phyloP scores from a whole-genome alignment of 2,113 vertebrate genomes.

The Arothron firmamentum region DNA sequence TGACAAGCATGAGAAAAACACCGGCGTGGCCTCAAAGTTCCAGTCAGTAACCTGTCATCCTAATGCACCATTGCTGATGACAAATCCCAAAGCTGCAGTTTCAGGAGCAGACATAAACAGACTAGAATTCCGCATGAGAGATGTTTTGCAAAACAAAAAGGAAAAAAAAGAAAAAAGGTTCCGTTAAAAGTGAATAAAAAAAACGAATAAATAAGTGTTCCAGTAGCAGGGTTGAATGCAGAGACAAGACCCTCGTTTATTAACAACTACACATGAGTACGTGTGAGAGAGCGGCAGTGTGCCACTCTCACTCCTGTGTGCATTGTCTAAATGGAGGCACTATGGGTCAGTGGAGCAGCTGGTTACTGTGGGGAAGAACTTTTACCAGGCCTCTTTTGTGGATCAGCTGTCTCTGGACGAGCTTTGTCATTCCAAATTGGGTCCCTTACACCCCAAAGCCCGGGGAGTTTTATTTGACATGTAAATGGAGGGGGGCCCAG shows the following conservation, averaged over 20 bases:
- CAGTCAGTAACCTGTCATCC: slow-evolving; percentile 69
- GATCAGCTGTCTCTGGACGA: slow-evolving; percentile 73
- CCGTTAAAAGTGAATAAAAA: too few relatives aligned
- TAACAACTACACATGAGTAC: slow-evolving; percentile 23
- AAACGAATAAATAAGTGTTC: too few relatives aligned
- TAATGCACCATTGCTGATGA: background rate
- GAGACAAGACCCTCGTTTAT: slow-evolving; percentile 9
- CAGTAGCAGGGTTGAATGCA: too few relatives aligned
- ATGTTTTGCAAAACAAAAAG: too few relatives aligned
- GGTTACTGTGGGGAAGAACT: slow-evolving; percentile 72
- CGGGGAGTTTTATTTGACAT: slow-evolving; percentile 73
- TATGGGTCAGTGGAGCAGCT: slow-evolving; percentile 76
- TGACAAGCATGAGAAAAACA: slow-evolving; percentile 49
- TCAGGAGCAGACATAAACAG: too few relatives aligned
- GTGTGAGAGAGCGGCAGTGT: slow-evolving; percentile 2
- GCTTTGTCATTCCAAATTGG: slow-evolving; percentile 78
- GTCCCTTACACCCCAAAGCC: slow-evolving; percentile 64
- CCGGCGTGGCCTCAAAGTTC: slow-evolving; percentile 64
- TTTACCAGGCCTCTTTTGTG: slow-evolving; percentile 79
- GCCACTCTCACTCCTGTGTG: background rate
- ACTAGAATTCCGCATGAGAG: too few relatives aligned
- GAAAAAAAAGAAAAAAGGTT: too few relatives aligned
- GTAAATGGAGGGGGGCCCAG: slow-evolving; percentile 65
- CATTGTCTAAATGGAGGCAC: slow-evolving; percentile 64
- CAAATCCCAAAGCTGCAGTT: too few relatives aligned